Percentiles rank a stretch among this genome's conserved stretches.
Evolutionary conservation across 2,888 invertebrate genomes (phyloP).

Genomic region (Andrena bucephala): DNA sequence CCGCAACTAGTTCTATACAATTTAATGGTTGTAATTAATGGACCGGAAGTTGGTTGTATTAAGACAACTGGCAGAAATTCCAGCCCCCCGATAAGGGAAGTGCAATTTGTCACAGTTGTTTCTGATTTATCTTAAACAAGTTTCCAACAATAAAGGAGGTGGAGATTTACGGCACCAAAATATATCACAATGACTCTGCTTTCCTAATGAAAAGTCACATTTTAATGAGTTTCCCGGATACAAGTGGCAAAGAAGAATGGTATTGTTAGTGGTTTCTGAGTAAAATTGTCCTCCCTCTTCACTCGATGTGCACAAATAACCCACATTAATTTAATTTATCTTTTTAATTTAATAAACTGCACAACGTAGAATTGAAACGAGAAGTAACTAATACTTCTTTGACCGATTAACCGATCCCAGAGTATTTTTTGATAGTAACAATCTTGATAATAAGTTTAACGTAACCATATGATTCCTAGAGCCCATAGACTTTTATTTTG

Average conservation of each 20-base stretch:
- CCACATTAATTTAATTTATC: too few relatives aligned
- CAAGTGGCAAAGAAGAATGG: not conserved
- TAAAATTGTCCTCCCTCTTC: not conserved
- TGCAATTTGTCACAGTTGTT: conserved; percentile 18
- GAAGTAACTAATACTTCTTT: too few relatives aligned
- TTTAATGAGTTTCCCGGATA: not conserved
- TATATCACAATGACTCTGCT: conserved; percentile 15
- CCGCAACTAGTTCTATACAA: not conserved
- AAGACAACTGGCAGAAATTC: not conserved
- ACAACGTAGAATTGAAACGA: too few relatives aligned
- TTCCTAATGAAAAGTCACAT: not conserved
- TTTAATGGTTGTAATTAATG: not conserved
- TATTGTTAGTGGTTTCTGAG: not conserved
- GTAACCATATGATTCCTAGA: too few relatives aligned
- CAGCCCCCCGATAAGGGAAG: not conserved
- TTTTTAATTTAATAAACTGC: too few relatives aligned
- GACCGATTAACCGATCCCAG: too few relatives aligned
- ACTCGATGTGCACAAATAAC: not conserved
- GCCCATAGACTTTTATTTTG: too few relatives aligned
- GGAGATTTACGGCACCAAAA: conserved; percentile 14
- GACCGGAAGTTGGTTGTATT: conserved; percentile 4
- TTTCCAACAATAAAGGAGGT: not conserved
- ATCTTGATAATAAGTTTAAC: too few relatives aligned
- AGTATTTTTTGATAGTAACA: too few relatives aligned
- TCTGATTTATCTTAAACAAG: conserved; percentile 3